phyloP scores from a whole-genome alignment of 1,140 invertebrate genomes.

The Drosophila nikananu region DNA sequence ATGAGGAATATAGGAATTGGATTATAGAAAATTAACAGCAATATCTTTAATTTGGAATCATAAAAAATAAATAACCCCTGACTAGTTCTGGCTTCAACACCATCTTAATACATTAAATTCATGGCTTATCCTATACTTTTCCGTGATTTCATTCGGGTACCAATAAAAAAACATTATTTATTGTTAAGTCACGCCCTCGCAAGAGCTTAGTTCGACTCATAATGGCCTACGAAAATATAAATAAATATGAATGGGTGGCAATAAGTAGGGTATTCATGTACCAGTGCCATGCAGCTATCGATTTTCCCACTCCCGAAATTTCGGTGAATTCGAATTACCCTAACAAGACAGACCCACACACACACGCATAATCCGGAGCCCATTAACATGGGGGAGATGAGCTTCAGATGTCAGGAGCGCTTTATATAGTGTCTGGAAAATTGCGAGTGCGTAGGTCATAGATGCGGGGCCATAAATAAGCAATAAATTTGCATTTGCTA shows the following conservation, averaged over 20 bases:
- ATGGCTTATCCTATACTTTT: background rate
- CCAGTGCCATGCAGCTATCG: slow-evolving; percentile 33
- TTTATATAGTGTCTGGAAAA: slow-evolving; percentile 57
- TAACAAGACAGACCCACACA: slow-evolving; percentile 22
- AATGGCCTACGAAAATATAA: slow-evolving; percentile 6
- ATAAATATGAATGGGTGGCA: slow-evolving; percentile 19
- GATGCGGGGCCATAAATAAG: slow-evolving; percentile 63
- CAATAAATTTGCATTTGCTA: slow-evolving; percentile 76
- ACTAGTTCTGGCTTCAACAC: background rate
- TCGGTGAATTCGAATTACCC: slow-evolving; percentile 33
- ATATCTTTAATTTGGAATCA: background rate
- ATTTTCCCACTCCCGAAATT: slow-evolving; percentile 26
- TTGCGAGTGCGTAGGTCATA: slow-evolving; percentile 43
- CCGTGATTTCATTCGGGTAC: background rate
- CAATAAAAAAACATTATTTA: slow-evolving; percentile 17
- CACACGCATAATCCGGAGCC: background rate
- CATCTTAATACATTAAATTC: background rate
- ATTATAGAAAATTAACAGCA: background rate
- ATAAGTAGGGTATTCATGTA: slow-evolving; percentile 33
- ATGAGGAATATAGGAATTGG: background rate
- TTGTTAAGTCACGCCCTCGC: slow-evolving; percentile 31
- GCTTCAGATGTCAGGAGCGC: slow-evolving; percentile 43
- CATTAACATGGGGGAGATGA: slow-evolving; percentile 49
- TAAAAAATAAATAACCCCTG: no score
- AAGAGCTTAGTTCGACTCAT: background rate